phyloP scores from a whole-genome alignment of 2,888 invertebrate genomes.

The Pogonocherus hispidulus region DNA sequence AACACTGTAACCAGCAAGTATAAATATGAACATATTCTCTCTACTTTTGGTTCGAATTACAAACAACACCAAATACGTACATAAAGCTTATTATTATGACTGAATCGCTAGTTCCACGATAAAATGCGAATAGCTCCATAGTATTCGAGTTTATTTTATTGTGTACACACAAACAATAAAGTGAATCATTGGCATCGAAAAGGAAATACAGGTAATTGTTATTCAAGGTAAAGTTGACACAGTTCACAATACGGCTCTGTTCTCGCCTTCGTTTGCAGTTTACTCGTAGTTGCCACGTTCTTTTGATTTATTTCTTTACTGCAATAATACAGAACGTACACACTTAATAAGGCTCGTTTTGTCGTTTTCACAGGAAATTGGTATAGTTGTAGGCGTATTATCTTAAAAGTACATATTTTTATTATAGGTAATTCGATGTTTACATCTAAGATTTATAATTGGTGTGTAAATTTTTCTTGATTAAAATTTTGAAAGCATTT shows the following conservation, averaged over 20 bases:
- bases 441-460: too few relatives aligned
- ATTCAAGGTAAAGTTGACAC: slow-evolving; percentile 67
- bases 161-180: slow-evolving; percentile 46
- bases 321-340: slow-evolving; percentile 14
- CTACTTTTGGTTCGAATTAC: background rate
- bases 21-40: background rate
- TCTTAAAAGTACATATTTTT: too few relatives aligned
- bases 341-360: slow-evolving; percentile 30
- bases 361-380: slow-evolving; percentile 33
- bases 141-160: slow-evolving; percentile 19
- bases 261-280: slow-evolving; percentile 42
- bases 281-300: slow-evolving; percentile 13
- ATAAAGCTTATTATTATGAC: background rate
- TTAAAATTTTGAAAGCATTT: too few relatives aligned
- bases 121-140: slow-evolving; percentile 1
- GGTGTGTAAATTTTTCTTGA: too few relatives aligned
- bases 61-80: slow-evolving; percentile 11
- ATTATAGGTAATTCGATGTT: too few relatives aligned
- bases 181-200: slow-evolving; percentile 55
- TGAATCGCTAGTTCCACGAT: background rate
- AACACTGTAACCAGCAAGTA: background rate
- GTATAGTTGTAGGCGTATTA: background rate
- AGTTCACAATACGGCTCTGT: slow-evolving; percentile 54
- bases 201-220: slow-evolving; percentile 66
- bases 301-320: slow-evolving; percentile 25